phyloP scores from a whole-genome alignment of 2,888 invertebrate species.

The Agrochola lychnidis region DNA sequence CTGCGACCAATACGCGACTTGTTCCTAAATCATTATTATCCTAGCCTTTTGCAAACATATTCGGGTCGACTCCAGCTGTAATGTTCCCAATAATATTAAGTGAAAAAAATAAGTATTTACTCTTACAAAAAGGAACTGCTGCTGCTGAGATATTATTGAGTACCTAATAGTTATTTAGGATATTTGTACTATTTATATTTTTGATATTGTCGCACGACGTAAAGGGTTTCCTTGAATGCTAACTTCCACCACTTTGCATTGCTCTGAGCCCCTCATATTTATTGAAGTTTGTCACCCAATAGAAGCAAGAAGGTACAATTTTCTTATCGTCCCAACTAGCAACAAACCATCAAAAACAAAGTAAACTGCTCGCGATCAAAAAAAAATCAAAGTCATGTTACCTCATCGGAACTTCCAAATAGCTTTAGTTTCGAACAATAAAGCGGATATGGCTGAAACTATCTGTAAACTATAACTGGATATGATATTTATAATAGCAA shows the following conservation, averaged over 20 bases:
- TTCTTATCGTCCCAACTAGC: background rate
- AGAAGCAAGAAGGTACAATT: background rate
- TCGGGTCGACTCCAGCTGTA: background rate
- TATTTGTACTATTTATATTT: background rate
- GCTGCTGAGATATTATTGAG: background rate
- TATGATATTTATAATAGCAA: constrained; percentile 29
- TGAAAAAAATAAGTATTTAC: constrained; percentile 22
- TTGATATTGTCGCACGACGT: background rate
- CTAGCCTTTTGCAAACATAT: constrained; percentile 19
- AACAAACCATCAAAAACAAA: constrained; percentile 15
- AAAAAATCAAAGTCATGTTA: constrained; percentile 42
- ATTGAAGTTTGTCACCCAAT: background rate
- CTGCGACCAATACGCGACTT: constrained; percentile 49
- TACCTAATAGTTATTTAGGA: background rate
- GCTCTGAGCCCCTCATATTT: background rate
- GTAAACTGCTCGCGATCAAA: constrained; percentile 34
- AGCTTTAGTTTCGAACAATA: constrained; percentile 53
- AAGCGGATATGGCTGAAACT: constrained; percentile 29
- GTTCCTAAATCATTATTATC: constrained; percentile 49
- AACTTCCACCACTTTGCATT: background rate
- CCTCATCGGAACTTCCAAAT: constrained; percentile 49
- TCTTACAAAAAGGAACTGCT: constrained; percentile 4
- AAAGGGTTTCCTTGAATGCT: background rate
- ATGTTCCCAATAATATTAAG: constrained; percentile 3
- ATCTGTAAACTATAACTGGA: constrained; percentile 23